phyloP scores from a whole-genome alignment of 2,888 invertebrate genomes.

The Amblyjoppa fuscipennis region DNA sequence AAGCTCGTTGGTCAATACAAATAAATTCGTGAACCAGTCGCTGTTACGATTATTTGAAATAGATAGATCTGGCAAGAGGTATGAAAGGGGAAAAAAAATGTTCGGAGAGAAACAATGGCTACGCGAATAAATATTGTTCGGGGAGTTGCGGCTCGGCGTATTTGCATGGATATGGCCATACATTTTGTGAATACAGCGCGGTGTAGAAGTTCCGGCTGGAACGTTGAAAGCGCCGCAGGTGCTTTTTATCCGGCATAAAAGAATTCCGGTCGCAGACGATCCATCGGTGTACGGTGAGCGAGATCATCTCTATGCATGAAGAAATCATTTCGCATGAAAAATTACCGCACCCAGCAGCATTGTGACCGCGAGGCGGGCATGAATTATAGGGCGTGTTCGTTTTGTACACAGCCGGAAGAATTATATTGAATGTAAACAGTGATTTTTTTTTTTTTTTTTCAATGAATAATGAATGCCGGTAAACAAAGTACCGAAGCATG shows the following conservation, averaged over 20 bases:
- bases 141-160: not conserved
- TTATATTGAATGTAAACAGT: not conserved
- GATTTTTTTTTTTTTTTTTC: not conserved
- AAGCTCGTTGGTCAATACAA: not conserved
- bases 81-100: not conserved
- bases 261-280: not conserved
- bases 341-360: not conserved
- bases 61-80: not conserved
- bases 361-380: not conserved
- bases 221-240: not conserved
- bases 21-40: conserved; percentile 10
- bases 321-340: conserved; percentile 7
- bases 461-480: not conserved
- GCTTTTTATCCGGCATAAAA: conserved; percentile 1
- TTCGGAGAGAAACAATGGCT: not conserved
- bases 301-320: conserved; percentile 1
- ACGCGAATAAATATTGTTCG: not conserved
- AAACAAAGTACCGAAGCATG: not conserved
- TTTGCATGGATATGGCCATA: conserved; percentile 3
- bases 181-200: not conserved
- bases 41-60: not conserved
- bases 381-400: not conserved
- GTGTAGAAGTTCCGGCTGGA: not conserved
- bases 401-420: not conserved
- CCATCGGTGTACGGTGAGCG: not conserved